These are phyloP conservation scores for Lochmaea capreae DNA, from an alignment of 2,888 invertebrate genomes.

Conservation along the genomic window DNA sequence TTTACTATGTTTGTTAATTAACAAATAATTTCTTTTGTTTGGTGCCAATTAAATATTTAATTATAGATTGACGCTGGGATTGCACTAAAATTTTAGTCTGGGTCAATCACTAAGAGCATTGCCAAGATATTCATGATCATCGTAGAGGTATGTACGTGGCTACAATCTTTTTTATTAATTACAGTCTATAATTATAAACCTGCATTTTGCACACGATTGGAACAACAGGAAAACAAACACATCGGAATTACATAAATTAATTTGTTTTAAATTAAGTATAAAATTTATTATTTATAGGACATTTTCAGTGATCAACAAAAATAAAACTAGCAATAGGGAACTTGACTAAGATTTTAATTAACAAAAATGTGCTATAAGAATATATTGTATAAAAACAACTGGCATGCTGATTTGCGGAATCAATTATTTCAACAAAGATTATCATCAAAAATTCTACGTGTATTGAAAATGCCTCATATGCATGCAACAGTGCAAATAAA, in stretches of 20 bases:
- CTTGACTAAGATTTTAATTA: no score
- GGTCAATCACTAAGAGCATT: conserved; percentile 54
- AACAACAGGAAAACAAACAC: background rate
- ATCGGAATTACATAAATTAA: background rate
- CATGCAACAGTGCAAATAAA: no score
- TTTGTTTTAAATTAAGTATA: background rate
- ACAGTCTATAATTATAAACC: conserved; percentile 45
- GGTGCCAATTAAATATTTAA: conserved; percentile 58
- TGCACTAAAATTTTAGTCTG: conserved; percentile 50
- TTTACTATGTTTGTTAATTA: conserved; percentile 9
- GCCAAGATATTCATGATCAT: conserved; percentile 58
- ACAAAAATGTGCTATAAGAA: no score
- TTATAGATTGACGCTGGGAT: conserved; percentile 57
- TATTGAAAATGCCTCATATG: no score
- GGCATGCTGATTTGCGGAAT: no score
- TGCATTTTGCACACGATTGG: conserved; percentile 18
- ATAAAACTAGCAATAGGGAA: background rate
- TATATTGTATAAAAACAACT: no score
- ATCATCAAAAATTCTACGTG: no score
- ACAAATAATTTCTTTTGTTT: conserved; percentile 49
- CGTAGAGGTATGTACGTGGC: conserved; percentile 48
- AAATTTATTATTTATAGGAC: background rate
- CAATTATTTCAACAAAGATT: no score
- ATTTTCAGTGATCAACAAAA: background rate
- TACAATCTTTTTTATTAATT: conserved; percentile 38